These are phyloP conservation scores for Drosophila kuntzei DNA, from an alignment of 2,888 invertebrate genomes.

Conservation along the genomic window DNA sequence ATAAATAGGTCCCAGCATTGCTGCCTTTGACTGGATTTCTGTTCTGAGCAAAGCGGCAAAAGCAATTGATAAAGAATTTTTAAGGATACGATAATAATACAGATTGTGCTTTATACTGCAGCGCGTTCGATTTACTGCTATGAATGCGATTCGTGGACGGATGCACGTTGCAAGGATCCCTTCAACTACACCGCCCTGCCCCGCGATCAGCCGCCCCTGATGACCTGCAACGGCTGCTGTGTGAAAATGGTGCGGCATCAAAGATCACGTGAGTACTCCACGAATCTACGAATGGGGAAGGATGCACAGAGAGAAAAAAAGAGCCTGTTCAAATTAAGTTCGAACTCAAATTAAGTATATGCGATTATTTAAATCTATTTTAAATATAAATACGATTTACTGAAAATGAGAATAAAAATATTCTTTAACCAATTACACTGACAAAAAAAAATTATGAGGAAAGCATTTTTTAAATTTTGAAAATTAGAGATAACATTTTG, in stretches of 20 bases:
- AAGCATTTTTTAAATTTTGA: no score
- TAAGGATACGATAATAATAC: constrained; percentile 24
- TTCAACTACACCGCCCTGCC: constrained; percentile 96
- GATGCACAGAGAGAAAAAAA: neutral
- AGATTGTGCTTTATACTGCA: constrained; percentile 83
- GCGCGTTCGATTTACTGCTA: constrained; percentile 96
- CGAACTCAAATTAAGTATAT: neutral
- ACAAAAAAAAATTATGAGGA: no score
- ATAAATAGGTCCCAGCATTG: constrained; percentile 15
- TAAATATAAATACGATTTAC: no score
- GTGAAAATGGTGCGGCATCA: constrained; percentile 97
- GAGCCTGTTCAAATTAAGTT: no score
- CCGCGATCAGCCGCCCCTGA: constrained; percentile 93
- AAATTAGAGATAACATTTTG: no score
- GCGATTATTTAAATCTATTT: neutral
- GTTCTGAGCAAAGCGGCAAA: constrained; percentile 19
- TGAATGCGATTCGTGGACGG: constrained; percentile 97
- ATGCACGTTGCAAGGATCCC: constrained; percentile 95
- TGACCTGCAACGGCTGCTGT: constrained; percentile 96
- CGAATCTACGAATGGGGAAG: no score
- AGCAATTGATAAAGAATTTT: neutral
- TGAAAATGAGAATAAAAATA: no score
- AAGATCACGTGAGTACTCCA: constrained; percentile 91
- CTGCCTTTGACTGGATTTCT: constrained; percentile 30
- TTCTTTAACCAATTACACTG: no score